Evolutionary conservation across 2,888 invertebrate species (phyloP).

Genomic region (Tineola bisselliella): DNA sequence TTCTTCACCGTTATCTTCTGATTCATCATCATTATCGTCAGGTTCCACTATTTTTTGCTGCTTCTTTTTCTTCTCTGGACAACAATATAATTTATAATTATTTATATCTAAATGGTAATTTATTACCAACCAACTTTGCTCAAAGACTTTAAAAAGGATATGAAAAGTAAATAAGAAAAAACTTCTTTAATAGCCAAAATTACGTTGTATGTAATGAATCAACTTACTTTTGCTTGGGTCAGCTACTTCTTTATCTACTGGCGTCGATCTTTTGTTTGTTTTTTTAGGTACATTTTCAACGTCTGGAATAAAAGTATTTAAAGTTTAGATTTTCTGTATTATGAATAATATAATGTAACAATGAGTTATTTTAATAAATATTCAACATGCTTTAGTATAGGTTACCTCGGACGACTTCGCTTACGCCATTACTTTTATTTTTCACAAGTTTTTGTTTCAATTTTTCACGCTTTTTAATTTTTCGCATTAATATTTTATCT

Average conservation of each 20-base stretch:
- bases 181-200: no score
- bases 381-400: constrained; percentile 17
- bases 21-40: constrained; percentile 26
- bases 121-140: no score
- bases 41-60: constrained; percentile 23
- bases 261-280: constrained; percentile 31
- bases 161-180: no score
- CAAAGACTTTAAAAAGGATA: no score
- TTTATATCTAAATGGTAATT: no score
- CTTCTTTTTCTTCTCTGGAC: constrained; percentile 23
- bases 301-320: constrained; percentile 18
- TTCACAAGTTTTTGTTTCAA: constrained; percentile 70
- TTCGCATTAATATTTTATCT: constrained; percentile 78
- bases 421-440: constrained; percentile 43
- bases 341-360: constrained; percentile 10
- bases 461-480: constrained; percentile 81
- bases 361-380: constrained; percentile 20
- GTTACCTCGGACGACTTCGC: constrained; percentile 23
- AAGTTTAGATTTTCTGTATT: background rate
- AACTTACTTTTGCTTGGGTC: background rate
- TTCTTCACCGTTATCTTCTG: constrained; percentile 26
- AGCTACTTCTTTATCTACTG: background rate
- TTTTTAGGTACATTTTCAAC: constrained; percentile 21
- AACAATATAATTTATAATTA: background rate
- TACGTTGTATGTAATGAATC: no score